Evolutionary conservation across 37 sponge, comb jelly and placozoan species (phyloP), one percentile per base, ranked within the genome.

Genomic region (Cliona cf. orientalis): DNA sequence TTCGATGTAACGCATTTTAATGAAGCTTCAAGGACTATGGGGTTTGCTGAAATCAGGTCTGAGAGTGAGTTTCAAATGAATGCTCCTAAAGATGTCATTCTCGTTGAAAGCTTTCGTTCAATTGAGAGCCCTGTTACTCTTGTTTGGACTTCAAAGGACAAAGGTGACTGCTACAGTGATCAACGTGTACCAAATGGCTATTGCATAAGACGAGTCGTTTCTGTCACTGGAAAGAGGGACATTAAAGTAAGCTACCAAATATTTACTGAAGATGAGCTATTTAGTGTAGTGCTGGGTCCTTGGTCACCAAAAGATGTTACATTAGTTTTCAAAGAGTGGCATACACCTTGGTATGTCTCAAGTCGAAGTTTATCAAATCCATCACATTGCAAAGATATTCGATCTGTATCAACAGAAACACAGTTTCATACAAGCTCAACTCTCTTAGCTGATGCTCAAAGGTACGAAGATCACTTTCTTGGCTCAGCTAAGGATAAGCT

Each of bases 1-100:
- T 63, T 62, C 28, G 67, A 78, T 66, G 26, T 78, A 5, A 53
- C 3, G 29, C 68, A 78, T 21, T 78, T 62, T 56, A 78, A 78
- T 46, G 23, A 46, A 9, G 79, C 45, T 2, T 78, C 79, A 11
- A 41, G 37, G 31, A 28, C 31, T 21, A 66, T 9, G 19, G 55
- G 55, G 6, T 66, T 43, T 62, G 67, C 68, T 6, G 33, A 78
- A 29, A 14, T 78, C 38, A 56, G 25, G 31, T 38, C 29, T 12
- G n/a, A n/a, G n/a, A n/a, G n/a, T n/a, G n/a, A n/a, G n/a, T n/a
- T n/a, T n/a, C n/a, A n/a, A n/a, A n/a, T n/a, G n/a, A n/a, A n/a
- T n/a, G 44, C 46, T 29, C 74, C 74, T 2, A 74, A 14, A 23
- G 6, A 53, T 22, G 38, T 32, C 21, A 74, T 74, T 28, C 5